Conservation (phyloP, 2,113 vertebrate genomes). For the Ammodytes marinus region DNA sequence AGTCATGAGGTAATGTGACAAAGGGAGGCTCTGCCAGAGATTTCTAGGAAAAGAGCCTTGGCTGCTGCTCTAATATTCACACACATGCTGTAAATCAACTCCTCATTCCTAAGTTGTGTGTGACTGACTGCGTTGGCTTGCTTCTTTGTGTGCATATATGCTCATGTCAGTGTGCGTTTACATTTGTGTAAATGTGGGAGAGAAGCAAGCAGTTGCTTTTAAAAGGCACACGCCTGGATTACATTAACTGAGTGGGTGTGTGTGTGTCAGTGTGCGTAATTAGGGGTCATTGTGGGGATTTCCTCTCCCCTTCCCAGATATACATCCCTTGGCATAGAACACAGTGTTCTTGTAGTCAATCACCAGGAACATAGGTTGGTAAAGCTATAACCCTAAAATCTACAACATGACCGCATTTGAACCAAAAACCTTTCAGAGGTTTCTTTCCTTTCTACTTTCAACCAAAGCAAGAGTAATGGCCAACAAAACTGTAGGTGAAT, state of each 20-base stretch:
- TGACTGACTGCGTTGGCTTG: constrained; percentile 12
- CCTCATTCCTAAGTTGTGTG: constrained; percentile 31
- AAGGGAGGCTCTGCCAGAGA: constrained; percentile 73
- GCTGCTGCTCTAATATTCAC: constrained; percentile 73
- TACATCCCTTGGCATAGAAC: constrained; percentile 62
- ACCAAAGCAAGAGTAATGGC: constrained; percentile 3
- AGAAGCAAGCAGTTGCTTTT: constrained; percentile 32
- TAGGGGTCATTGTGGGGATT: constrained; percentile 40
- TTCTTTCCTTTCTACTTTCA: too few relatives aligned
- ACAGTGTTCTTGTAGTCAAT: constrained; percentile 60
- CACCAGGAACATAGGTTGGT: constrained; percentile 22
- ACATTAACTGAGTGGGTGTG: constrained; percentile 12
- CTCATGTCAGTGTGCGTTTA: constrained; percentile 43
- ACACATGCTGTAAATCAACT: constrained; percentile 77
- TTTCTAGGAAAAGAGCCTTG: constrained; percentile 83
- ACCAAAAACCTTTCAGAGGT: too few relatives aligned
- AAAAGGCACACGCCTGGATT: constrained; percentile 15
- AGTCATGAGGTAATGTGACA: constrained; percentile 79
- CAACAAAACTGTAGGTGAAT: background rate
- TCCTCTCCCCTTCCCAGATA: constrained; percentile 54
- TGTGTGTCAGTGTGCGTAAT: constrained; percentile 12
- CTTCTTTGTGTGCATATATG: constrained; percentile 14
- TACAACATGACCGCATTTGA: background rate
- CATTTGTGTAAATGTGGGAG: constrained; percentile 23
- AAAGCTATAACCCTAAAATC: constrained; percentile 9